Evolutionary conservation across 2,113 vertebrate species (phyloP).

Genomic region (Trematocara zebra): DNA sequence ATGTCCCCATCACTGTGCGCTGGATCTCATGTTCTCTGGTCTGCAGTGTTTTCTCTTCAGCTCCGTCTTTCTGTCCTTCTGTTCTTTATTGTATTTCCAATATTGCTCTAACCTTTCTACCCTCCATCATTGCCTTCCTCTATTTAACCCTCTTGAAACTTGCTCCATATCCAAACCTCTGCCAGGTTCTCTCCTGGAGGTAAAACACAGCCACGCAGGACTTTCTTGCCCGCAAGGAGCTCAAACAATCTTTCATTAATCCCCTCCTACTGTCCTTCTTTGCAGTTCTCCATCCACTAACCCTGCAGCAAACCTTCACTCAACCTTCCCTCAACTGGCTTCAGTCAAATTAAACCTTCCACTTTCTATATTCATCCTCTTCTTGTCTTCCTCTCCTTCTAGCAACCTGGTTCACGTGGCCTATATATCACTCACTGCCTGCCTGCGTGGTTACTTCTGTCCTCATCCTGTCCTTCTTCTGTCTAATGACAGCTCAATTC

Average conservation of each 20-base stretch:
- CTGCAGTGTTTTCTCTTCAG: neutral
- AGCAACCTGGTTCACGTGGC: slow-evolving; percentile 44
- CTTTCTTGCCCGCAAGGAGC: neutral
- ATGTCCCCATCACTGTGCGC: neutral
- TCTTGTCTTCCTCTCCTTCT: slow-evolving; percentile 1
- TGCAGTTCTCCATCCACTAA: slow-evolving; percentile 4
- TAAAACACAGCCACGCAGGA: neutral
- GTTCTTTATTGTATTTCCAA: neutral
- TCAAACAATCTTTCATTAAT: slow-evolving; percentile 15
- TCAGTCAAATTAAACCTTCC: slow-evolving; percentile 8
- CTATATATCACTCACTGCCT: slow-evolving; percentile 20
- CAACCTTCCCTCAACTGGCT: slow-evolving; percentile 29
- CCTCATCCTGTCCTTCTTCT: slow-evolving; percentile 20
- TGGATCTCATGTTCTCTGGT: neutral
- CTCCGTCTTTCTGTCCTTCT: neutral
- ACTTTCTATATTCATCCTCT: slow-evolving; percentile 24
- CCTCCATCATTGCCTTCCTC: neutral
- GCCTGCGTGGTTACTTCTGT: neutral
- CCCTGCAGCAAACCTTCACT: slow-evolving; percentile 35
- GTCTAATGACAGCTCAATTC: slow-evolving; percentile 16
- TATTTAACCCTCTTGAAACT: neutral
- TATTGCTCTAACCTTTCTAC: neutral
- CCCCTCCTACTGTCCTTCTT: slow-evolving; percentile 11
- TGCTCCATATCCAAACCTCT: neutral
- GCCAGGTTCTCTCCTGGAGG: neutral